Conservation (phyloP, 2,888 invertebrate species). For the Andrena camellia region DNA sequence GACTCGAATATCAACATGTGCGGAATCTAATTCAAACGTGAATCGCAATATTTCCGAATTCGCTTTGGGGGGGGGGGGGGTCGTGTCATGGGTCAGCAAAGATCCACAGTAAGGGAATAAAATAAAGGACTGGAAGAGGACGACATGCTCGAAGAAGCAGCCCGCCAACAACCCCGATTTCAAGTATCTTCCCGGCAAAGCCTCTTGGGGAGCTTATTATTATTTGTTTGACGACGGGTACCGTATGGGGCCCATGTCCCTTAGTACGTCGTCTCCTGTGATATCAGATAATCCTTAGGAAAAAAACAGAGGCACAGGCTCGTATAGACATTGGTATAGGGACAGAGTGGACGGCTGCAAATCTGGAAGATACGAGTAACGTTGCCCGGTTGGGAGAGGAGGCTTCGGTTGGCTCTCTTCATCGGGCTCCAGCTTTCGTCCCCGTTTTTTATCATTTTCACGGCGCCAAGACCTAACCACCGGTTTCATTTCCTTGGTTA, state of each 20-base stretch:
- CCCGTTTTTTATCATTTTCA: slow-evolving; percentile 50
- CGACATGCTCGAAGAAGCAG: background rate
- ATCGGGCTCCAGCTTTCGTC: slow-evolving; percentile 5
- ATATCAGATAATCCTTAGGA: slow-evolving; percentile 78
- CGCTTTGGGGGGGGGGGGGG: too few relatives aligned
- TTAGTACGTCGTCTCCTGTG: slow-evolving; percentile 74
- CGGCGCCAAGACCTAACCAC: slow-evolving; percentile 20
- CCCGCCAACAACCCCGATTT: slow-evolving; percentile 39
- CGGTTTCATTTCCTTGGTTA: slow-evolving; percentile 52
- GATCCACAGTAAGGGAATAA: background rate
- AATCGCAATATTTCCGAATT: too few relatives aligned
- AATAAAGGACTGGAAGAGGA: background rate
- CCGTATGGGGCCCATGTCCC: slow-evolving; percentile 70
- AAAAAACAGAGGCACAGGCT: slow-evolving; percentile 27
- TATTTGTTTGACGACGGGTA: slow-evolving; percentile 73
- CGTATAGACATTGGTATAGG: background rate
- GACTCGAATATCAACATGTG: too few relatives aligned
- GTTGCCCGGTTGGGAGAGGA: slow-evolving; percentile 16
- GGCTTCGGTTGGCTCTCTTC: slow-evolving; percentile 11
- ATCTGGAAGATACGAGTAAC: slow-evolving; percentile 46
- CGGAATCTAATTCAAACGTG: too few relatives aligned
- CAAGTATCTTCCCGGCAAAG: slow-evolving; percentile 57
- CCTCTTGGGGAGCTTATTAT: slow-evolving; percentile 74
- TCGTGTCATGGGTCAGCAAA: background rate
- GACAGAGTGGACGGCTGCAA: slow-evolving; percentile 13